phyloP scores from a whole-genome alignment of 2,113 vertebrate genomes.

The Urocolius indicus region DNA sequence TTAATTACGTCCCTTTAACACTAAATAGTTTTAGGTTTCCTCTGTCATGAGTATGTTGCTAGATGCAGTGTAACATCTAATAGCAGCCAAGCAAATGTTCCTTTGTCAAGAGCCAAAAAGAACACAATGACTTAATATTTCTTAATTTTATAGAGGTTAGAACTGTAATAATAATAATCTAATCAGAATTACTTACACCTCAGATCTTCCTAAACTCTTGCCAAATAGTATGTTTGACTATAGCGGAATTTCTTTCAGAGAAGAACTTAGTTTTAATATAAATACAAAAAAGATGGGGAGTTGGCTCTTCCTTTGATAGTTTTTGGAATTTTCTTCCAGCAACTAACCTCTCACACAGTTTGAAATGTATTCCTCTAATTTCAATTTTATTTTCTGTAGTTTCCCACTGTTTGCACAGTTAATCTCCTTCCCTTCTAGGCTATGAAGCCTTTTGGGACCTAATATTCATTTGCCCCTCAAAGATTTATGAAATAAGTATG shows the following conservation, averaged over 20 bases:
- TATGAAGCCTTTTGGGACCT: not conserved
- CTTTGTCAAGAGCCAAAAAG: not conserved
- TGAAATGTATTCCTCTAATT: not conserved
- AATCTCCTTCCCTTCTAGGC: not conserved
- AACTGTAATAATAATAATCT: not conserved
- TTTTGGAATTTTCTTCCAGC: not conserved
- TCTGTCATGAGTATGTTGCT: not conserved
- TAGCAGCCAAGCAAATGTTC: fast-evolving
- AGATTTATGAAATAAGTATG: not conserved
- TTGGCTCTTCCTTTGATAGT: fast-evolving
- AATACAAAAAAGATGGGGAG: not conserved
- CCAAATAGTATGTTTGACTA: not conserved
- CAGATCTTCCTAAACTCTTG: not conserved
- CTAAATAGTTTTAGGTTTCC: not conserved
- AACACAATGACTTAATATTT: not conserved
- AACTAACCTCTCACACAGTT: not conserved
- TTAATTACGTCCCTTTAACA: not conserved
- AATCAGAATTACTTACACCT: not conserved
- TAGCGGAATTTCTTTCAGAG: not conserved
- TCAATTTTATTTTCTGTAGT: not conserved
- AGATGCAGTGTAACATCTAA: not conserved
- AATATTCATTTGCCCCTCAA: not conserved
- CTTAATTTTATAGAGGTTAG: not conserved
- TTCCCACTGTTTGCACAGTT: not conserved
- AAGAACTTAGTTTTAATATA: not conserved